Conservation (phyloP, 1,140 invertebrate species). For the Radopholus similis region DNA sequence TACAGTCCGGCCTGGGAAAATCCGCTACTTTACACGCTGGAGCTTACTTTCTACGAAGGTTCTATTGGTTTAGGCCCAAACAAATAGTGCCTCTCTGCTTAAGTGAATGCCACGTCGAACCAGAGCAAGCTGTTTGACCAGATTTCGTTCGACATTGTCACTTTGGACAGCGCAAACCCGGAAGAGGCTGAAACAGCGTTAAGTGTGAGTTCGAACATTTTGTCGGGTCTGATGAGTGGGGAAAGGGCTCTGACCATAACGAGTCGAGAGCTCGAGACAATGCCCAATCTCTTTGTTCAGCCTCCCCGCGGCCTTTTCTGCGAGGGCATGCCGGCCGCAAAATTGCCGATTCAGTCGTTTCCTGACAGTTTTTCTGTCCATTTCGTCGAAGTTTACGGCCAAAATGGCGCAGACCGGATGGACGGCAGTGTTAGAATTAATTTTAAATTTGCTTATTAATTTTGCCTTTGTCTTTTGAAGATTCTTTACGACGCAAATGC, state of each 20-base stretch:
- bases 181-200: neutral
- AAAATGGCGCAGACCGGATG: neutral
- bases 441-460: neutral
- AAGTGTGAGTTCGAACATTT: neutral
- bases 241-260: too few relatives aligned
- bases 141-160: neutral
- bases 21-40: too few relatives aligned
- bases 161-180: neutral
- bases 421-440: neutral
- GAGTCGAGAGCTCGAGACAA: too few relatives aligned
- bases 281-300: neutral
- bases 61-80: too few relatives aligned
- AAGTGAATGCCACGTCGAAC: neutral
- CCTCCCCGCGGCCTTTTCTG: neutral
- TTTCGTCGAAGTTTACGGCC: neutral
- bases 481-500: neutral
- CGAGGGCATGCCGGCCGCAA: neutral
- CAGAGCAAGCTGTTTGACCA: neutral
- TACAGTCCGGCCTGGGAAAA: too few relatives aligned
- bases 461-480: neutral
- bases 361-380: neutral
- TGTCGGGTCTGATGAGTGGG: too few relatives aligned
- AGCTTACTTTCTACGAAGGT: too few relatives aligned
- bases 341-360: neutral
- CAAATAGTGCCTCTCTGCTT: neutral